phyloP scores from a whole-genome alignment of 2,797 vertebrate species.

The Gastrophryne carolinensis region DNA sequence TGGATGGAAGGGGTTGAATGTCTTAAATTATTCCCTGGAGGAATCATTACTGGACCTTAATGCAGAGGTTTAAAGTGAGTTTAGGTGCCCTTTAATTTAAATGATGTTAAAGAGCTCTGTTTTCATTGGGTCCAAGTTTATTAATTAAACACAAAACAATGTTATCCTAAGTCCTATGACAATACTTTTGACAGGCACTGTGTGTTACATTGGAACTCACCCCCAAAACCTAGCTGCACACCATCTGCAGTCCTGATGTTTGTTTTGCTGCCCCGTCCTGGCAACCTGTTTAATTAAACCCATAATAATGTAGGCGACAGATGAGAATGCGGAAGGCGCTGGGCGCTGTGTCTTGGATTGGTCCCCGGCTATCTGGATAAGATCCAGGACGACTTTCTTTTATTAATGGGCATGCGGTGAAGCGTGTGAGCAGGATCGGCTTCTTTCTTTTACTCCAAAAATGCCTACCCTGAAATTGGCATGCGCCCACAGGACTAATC shows the following conservation, averaged over 20 bases:
- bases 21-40: too few relatives aligned
- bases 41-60: too few relatives aligned
- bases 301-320: neutral
- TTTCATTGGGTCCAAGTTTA: too few relatives aligned
- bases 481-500: conserved; percentile 22
- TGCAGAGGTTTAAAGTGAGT: too few relatives aligned
- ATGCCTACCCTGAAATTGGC: conserved; percentile 28
- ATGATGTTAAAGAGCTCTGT: too few relatives aligned
- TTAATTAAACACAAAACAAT: too few relatives aligned
- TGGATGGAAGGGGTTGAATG: too few relatives aligned
- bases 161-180: too few relatives aligned
- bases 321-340: neutral
- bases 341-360: neutral
- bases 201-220: too few relatives aligned
- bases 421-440: conserved; percentile 18
- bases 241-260: neutral
- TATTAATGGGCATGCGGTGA: conserved; percentile 9
- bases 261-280: neutral
- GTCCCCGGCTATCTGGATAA: neutral
- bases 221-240: neutral
- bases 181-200: too few relatives aligned
- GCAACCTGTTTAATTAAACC: neutral
- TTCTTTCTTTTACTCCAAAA: conserved; percentile 27
- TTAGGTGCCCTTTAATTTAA: too few relatives aligned
- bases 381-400: conserved; percentile 4